Percentiles rank a stretch among this genome's conserved stretches.
These are phyloP conservation scores for Holacanthella duospinosa DNA, from an alignment of 2,888 invertebrate genomes.

Conservation along the genomic window DNA sequence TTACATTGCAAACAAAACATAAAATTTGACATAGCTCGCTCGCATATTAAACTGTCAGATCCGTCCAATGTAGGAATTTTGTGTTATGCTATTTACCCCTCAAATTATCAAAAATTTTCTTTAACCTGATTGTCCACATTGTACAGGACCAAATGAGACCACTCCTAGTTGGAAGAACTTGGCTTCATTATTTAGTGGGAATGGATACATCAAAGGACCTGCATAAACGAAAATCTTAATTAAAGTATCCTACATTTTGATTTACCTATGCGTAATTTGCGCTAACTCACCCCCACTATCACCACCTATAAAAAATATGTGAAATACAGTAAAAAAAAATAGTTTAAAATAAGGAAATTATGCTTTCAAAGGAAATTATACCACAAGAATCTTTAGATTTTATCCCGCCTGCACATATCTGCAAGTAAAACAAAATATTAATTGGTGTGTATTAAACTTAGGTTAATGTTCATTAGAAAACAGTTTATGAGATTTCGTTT, in stretches of 20 bases:
- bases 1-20: no score
- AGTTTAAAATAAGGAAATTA: background rate
- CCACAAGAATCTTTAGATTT: conserved; percentile 28
- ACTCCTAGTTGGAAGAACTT: conserved; percentile 45
- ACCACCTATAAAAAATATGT: background rate
- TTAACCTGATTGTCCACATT: conserved; percentile 46
- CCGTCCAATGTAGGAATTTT: no score
- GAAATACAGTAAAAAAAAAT: background rate
- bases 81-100: no score
- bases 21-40: background rate
- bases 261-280: background rate
- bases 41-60: background rate
- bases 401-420: conserved; percentile 37
- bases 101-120: no score
- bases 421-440: conserved; percentile 1
- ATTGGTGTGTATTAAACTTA: background rate
- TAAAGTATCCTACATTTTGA: background rate
- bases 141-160: conserved; percentile 56
- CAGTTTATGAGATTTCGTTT: no score
- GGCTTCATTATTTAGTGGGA: conserved; percentile 6
- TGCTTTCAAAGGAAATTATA: background rate
- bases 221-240: background rate
- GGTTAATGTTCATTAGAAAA: no score
- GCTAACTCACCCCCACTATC: conserved; percentile 6
- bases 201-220: conserved; percentile 4